Conservation (phyloP, 2,113 vertebrate species). For the Taurulus bubalis region DNA sequence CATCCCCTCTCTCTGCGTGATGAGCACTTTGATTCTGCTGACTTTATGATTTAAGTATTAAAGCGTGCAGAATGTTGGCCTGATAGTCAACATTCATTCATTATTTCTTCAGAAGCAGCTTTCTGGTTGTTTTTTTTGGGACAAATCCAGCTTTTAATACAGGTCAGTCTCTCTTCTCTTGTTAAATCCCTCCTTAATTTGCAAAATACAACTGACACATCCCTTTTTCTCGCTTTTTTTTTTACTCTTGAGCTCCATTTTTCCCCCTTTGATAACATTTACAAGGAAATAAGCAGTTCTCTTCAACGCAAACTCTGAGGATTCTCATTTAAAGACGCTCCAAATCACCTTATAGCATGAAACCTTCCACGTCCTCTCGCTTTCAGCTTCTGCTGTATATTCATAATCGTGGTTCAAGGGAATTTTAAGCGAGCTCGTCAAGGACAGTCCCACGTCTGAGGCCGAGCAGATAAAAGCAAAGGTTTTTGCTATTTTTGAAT, state of each 20-base stretch:
- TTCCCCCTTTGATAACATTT: constrained; percentile 42
- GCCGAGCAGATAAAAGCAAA: constrained; percentile 12
- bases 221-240: neutral
- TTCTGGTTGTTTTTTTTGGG: neutral
- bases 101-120: constrained; percentile 4
- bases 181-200: constrained; percentile 18
- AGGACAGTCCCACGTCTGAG: constrained; percentile 19
- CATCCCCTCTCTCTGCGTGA: neutral
- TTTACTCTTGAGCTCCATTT: constrained; percentile 12
- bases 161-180: neutral
- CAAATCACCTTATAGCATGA: constrained; percentile 61
- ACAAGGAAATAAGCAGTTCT: constrained; percentile 28
- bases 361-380: constrained; percentile 9
- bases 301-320: neutral
- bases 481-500: neutral
- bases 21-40: neutral
- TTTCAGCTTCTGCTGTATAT: neutral
- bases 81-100: constrained; percentile 17
- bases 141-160: constrained; percentile 11
- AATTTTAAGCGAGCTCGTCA: neutral
- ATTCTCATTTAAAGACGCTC: constrained; percentile 20
- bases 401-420: constrained; percentile 9
- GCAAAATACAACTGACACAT: neutral
- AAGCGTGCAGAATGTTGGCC: neutral
- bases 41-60: neutral